Percentiles rank a stretch among this genome's conserved stretches.
These are phyloP conservation scores for Dasyurus viverrinus DNA, from an alignment of 2,113 vertebrate species.

Conservation along the genomic window DNA sequence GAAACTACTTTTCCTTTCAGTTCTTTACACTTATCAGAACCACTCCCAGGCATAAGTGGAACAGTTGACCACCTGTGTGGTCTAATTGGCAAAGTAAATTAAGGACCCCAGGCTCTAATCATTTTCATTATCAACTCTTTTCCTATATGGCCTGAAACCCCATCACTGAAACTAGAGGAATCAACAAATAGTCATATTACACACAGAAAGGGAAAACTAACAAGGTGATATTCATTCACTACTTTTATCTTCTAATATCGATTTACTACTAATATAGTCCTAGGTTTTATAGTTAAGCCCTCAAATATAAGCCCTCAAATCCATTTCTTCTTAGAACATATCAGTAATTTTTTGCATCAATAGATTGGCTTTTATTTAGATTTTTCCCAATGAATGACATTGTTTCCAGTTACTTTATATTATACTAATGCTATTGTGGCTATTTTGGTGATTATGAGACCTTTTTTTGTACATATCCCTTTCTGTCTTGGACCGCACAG, in stretches of 20 bases:
- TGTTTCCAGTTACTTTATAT: background rate
- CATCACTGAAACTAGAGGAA: background rate
- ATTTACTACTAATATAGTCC: background rate
- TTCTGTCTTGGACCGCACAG: background rate
- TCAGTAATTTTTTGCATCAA: background rate
- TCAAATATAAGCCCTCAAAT: background rate
- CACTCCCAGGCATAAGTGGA: background rate
- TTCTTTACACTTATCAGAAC: conserved; percentile 48
- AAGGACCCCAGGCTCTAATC: background rate
- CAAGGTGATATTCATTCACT: background rate
- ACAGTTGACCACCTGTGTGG: background rate
- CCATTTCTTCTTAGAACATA: background rate
- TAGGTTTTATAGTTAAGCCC: background rate
- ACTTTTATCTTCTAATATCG: background rate
- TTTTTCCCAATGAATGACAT: background rate
- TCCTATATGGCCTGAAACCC: conserved; percentile 4
- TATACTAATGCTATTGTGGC: background rate
- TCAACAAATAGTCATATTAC: background rate
- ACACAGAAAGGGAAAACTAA: background rate
- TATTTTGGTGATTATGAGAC: background rate
- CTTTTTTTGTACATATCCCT: no score
- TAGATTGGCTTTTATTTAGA: background rate
- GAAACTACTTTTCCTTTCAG: conserved; percentile 77
- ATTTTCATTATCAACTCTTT: background rate
- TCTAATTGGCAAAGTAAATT: conserved; percentile 26